A percentile compares a stretch with the other conserved stretches of the same genome.
Evolutionary conservation across 2,113 vertebrate species (phyloP).

Genomic region (Diadophis punctatus): DNA sequence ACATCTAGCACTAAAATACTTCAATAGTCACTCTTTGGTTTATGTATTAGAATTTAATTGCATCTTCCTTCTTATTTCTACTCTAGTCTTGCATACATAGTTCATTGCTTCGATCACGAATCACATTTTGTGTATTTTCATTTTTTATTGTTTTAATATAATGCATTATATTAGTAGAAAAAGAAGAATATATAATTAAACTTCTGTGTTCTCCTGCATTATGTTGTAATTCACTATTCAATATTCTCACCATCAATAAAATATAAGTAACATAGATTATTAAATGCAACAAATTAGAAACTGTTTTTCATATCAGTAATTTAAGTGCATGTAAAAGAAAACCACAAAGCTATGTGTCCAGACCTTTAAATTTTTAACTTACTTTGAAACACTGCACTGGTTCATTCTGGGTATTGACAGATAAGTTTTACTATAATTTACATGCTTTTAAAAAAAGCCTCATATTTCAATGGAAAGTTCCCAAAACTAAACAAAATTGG

Average conservation of each 20-base stretch:
- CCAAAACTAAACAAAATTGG: not conserved
- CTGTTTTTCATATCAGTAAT: not conserved
- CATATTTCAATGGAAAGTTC: not conserved
- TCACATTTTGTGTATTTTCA: not conserved
- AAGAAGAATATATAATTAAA: not conserved
- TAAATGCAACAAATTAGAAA: not conserved
- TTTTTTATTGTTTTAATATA: not conserved
- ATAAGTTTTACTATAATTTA: not conserved
- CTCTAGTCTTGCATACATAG: not conserved
- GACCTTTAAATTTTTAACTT: not conserved
- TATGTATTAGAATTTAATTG: not conserved
- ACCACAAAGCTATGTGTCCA: not conserved
- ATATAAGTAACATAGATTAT: not conserved
- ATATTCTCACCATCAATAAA: not conserved
- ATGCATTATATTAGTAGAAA: not conserved
- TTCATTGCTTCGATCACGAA: not conserved
- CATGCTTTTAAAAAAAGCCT: not conserved
- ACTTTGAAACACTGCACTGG: not conserved
- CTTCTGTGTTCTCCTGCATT: not conserved
- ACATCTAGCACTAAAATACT: not conserved
- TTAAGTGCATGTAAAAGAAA: not conserved
- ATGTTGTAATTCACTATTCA: not conserved
- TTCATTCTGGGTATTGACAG: not conserved
- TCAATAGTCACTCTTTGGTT: not conserved
- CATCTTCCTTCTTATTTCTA: not conserved